Conservation (phyloP, 2,888 invertebrate species). For the Diloba caeruleocephala region DNA sequence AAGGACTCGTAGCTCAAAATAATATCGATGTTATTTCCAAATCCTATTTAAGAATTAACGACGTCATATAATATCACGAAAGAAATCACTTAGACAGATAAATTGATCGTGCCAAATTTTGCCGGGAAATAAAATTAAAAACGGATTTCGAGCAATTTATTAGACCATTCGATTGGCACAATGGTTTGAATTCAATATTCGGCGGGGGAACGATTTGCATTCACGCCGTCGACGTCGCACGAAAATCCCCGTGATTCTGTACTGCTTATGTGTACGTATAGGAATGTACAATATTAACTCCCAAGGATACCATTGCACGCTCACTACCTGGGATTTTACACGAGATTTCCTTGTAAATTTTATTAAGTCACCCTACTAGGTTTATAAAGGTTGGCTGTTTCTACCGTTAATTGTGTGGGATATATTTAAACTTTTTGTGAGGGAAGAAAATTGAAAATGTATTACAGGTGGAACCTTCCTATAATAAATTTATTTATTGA, state of each 20-base stretch:
- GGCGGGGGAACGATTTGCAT: conserved; percentile 55
- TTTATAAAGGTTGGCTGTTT: conserved; percentile 30
- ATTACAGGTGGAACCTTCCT: too few relatives aligned
- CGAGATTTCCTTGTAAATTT: conserved; percentile 33
- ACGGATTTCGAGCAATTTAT: conserved; percentile 56
- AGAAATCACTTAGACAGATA: conserved; percentile 32
- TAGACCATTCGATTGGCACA: conserved; percentile 52
- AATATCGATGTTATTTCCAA: not conserved
- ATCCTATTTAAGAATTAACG: not conserved
- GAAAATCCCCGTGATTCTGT: conserved; percentile 16
- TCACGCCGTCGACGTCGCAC: conserved; percentile 16
- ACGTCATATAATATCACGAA: conserved; percentile 18
- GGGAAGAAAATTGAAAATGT: not conserved
- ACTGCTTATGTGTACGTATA: conserved; percentile 6
- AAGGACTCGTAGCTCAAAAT: not conserved
- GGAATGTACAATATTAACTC: conserved; percentile 26
- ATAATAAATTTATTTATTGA: too few relatives aligned
- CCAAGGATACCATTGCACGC: conserved; percentile 20
- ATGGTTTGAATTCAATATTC: conserved; percentile 57
- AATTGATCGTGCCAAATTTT: conserved; percentile 34
- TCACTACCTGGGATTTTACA: conserved; percentile 14
- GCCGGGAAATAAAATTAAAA: conserved; percentile 50
- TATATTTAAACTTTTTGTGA: conserved; percentile 18
- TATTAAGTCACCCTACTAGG: conserved; percentile 37
- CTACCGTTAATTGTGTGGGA: not conserved